These are phyloP conservation scores for Euphydryas editha DNA, from an alignment of 2,888 invertebrate genomes.

Conservation along the genomic window DNA sequence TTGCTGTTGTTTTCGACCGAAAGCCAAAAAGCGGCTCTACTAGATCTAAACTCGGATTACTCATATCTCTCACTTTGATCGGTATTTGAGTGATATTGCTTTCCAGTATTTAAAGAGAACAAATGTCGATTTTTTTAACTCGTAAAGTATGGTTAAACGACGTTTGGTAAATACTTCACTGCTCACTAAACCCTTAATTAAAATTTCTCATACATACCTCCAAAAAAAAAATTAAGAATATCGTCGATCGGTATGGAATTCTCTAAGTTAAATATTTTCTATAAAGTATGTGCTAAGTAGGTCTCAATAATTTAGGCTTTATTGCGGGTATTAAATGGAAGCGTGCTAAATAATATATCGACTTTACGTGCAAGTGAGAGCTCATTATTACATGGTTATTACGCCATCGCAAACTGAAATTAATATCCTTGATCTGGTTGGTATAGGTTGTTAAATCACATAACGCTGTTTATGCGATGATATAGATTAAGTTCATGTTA, in stretches of 20 bases:
- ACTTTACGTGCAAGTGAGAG: slow-evolving; percentile 17
- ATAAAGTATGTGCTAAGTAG: slow-evolving; percentile 32
- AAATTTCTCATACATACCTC: slow-evolving; percentile 49
- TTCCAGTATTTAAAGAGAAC: slow-evolving; percentile 51
- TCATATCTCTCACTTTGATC: slow-evolving; percentile 69
- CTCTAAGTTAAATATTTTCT: slow-evolving; percentile 43
- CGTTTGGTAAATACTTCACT: slow-evolving; percentile 52
- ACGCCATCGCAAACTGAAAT: slow-evolving; percentile 16
- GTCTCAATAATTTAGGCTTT: slow-evolving; percentile 24
- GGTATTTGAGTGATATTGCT: slow-evolving; percentile 62
- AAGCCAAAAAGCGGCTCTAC: slow-evolving; percentile 60
- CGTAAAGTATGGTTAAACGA: slow-evolving; percentile 48
- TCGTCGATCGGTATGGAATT: slow-evolving; percentile 46
- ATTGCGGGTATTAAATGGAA: slow-evolving; percentile 27
- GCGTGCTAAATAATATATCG: slow-evolving; percentile 19
- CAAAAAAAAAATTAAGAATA: slow-evolving; percentile 41
- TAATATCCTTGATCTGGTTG: slow-evolving; percentile 19
- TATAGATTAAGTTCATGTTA: slow-evolving; percentile 11
- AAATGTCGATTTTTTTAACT: slow-evolving; percentile 65
- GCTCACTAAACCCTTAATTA: slow-evolving; percentile 57
- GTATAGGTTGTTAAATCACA: slow-evolving; percentile 5
- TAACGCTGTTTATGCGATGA: slow-evolving; percentile 10
- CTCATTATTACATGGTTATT: slow-evolving; percentile 17
- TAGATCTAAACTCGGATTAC: slow-evolving; percentile 67
- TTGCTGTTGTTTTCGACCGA: slow-evolving; percentile 58